Conservation (phyloP, 1,140 invertebrate species). For the Apis laboriosa region DNA sequence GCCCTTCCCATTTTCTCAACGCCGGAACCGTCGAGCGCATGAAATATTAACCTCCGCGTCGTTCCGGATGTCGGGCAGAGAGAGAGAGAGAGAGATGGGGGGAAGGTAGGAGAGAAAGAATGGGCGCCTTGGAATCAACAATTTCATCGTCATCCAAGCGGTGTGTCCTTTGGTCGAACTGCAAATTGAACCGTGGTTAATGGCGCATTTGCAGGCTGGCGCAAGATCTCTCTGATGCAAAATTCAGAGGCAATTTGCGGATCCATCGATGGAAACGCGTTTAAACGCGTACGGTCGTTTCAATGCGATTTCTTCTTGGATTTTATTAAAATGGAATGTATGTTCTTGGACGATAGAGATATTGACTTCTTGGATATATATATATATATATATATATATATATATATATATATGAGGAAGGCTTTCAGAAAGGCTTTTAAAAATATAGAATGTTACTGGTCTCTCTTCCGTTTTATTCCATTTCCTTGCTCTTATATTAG, state of each 20-base stretch:
- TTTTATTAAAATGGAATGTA: not conserved
- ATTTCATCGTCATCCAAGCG: conserved; percentile 27
- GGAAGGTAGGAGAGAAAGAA: conserved; percentile 34
- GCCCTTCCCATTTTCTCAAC: conserved; percentile 72
- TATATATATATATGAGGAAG: no score
- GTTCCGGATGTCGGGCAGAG: conserved; percentile 59
- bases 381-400: no score
- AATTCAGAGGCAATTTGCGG: not conserved
- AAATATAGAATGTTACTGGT: not conserved
- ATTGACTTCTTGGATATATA: not conserved
- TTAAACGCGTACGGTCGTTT: not conserved
- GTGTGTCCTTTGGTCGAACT: not conserved
- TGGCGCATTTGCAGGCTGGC: not conserved
- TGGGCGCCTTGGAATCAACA: conserved; percentile 46
- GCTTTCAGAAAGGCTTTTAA: not conserved
- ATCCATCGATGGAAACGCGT: not conserved
- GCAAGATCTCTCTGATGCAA: not conserved
- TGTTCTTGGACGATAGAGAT: not conserved
- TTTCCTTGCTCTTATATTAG: not conserved
- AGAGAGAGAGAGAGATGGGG: conserved; percentile 16
- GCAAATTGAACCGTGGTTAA: not conserved
- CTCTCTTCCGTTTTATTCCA: no score
- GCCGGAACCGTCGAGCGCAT: conserved; percentile 70
- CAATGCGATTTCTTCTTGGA: not conserved
- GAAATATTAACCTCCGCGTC: conserved; percentile 71